Evolutionary conservation across 2,113 vertebrate genomes (phyloP).

Genomic region (Esox niger): DNA sequence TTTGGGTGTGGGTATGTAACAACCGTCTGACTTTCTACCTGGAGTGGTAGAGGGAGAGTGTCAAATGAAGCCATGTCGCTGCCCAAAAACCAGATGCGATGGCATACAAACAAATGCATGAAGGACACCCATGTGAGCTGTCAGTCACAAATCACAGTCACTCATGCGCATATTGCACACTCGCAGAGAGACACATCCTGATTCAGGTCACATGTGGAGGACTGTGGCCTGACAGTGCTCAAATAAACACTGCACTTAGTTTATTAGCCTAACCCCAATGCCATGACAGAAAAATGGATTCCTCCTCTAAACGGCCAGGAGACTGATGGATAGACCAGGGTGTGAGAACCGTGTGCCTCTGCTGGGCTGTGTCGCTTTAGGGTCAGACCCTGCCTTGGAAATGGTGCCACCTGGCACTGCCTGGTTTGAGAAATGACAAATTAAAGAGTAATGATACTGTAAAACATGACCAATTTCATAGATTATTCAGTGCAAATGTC

Average conservation of each 20-base stretch:
- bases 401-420: too few relatives aligned
- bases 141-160: conserved; percentile 6
- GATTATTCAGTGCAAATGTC: too few relatives aligned
- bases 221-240: background rate
- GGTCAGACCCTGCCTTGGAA: too few relatives aligned
- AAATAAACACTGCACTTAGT: conserved; percentile 14
- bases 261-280: conserved; percentile 8
- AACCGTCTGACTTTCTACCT: background rate
- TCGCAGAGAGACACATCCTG: background rate
- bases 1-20: background rate
- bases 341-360: background rate
- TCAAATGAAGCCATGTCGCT: conserved; percentile 14
- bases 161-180: background rate
- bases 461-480: too few relatives aligned
- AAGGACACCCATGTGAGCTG: conserved; percentile 13
- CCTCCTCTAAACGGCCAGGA: background rate
- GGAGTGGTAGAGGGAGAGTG: conserved; percentile 1
- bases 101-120: conserved; percentile 7
- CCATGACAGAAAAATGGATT: background rate
- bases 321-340: background rate
- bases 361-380: background rate
- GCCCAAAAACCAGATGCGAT: conserved; percentile 14
- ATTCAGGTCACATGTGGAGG: conserved; percentile 14
- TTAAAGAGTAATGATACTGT: too few relatives aligned
- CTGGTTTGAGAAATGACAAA: too few relatives aligned